A percentile compares a stretch with the other conserved stretches of the same genome.
Conservation (phyloP, 2,113 vertebrate genomes). For the Lichenostomus cassidix region DNA sequence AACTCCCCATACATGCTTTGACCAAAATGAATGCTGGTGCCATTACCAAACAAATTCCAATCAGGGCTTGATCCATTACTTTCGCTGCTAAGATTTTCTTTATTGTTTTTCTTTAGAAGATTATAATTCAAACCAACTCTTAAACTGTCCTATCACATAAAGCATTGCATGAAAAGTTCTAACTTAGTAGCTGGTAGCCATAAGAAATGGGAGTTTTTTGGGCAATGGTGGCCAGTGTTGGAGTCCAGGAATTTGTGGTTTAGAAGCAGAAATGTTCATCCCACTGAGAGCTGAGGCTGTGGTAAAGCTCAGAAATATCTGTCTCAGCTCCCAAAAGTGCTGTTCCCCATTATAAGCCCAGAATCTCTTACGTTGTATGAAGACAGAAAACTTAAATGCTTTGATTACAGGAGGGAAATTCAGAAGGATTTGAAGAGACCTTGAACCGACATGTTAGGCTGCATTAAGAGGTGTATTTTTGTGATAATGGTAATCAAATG, state of each 20-base stretch:
- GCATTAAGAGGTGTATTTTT: slow-evolving; percentile 14
- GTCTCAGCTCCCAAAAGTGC: neutral
- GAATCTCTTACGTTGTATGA: neutral
- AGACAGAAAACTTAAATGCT: neutral
- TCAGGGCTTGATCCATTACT: neutral
- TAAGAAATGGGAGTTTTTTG: neutral
- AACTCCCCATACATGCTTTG: neutral
- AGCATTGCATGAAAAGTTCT: neutral
- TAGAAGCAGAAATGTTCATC: neutral
- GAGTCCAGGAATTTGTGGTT: neutral
- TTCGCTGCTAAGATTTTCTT: neutral
- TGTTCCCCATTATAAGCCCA: neutral
- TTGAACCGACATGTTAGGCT: slow-evolving; percentile 36
- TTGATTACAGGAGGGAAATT: neutral
- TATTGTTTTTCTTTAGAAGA: neutral
- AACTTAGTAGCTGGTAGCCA: neutral
- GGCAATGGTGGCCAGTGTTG: neutral
- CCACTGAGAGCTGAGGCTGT: neutral
- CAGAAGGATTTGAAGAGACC: slow-evolving; percentile 1
- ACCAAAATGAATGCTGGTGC: neutral
- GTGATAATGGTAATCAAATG: slow-evolving; percentile 39
- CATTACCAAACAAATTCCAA: neutral
- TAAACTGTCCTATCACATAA: neutral
- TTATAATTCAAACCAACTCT: neutral
- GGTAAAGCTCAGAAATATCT: neutral